A percentile compares a stretch with the other conserved stretches of the same genome.
These are phyloP conservation scores for Morbakka virulenta DNA, from an alignment of 30 jellyfish, hydroid and myxozoan genomes.

Conservation along the genomic window DNA sequence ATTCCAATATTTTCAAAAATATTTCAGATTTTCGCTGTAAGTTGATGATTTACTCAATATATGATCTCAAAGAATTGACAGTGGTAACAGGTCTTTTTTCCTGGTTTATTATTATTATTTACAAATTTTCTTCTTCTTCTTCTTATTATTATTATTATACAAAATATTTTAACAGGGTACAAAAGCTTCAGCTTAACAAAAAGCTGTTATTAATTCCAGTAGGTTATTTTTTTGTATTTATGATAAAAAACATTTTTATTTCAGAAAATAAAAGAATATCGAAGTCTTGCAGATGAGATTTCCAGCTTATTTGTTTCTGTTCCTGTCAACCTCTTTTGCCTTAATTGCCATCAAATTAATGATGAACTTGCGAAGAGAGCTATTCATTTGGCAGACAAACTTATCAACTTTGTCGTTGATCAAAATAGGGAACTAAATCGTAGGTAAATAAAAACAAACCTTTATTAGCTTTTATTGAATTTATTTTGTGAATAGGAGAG, in stretches of 20 bases:
- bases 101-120: too few relatives aligned
- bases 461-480: too few relatives aligned
- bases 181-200: too few relatives aligned
- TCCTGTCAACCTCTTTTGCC: constrained; percentile 75
- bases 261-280: constrained; percentile 80
- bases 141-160: too few relatives aligned
- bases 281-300: constrained; percentile 55
- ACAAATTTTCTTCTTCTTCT: too few relatives aligned
- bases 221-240: too few relatives aligned
- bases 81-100: too few relatives aligned
- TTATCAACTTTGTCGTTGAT: constrained; percentile 73
- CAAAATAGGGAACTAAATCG: constrained; percentile 81
- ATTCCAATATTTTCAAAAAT: background rate
- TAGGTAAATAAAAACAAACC: constrained; percentile 39
- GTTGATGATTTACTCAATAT: background rate
- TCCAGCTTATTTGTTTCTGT: constrained; percentile 62
- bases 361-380: constrained; percentile 80
- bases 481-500: too few relatives aligned
- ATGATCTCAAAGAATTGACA: too few relatives aligned
- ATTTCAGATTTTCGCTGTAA: background rate
- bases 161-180: too few relatives aligned
- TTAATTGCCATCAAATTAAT: constrained; percentile 73
- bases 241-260: too few relatives aligned
- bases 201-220: too few relatives aligned
- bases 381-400: constrained; percentile 47